Base-by-base conservation (phyloP, 2,113 vertebrate species). In the Henicopernis longicauda region DNA sequence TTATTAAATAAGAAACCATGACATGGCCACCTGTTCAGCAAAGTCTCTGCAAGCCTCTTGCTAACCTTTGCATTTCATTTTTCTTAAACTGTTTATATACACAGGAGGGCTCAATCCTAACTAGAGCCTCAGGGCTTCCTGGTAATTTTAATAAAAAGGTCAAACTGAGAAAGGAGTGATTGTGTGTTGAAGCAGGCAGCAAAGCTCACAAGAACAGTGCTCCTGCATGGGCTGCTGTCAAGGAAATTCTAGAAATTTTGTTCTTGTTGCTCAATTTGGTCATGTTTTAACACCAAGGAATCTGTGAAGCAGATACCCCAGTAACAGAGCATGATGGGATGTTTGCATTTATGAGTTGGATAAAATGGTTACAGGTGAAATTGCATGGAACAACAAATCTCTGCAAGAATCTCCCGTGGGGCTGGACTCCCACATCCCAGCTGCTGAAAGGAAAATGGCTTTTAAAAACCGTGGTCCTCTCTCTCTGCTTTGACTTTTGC, bases 41-140 rank as follows among this genome's bases (percentile, higher is more conserved):
- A 76, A 72, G 69, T 21, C 73, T 72, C 73, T 52, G 55, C 55
- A 84, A 83, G 26, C 19, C 17, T 86, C 88, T 90, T 74, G 18
- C 47, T 95, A 76, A 95, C 76, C 63, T 95, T 93, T 89, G 83
- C 27, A 40, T 95, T 74, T 86, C 34, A 61, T 95, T 92, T 93
- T 86, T 74, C 79, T 78, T 86, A 18, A 67, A 65, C 10, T 65
- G 69, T 84, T 92, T 86, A 58, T 58, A 93, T 47, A 76, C 83
- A 45, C 7, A 44, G 31, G 45, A 84, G 67, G 36, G 40, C 65
- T 96, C 72, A 38, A n/a, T 87, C 52, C 31, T 36, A 91, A 7
- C 38, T 14, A 29, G 16, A 86, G 32, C 66, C 71, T 36, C 79
- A 52, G 86, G 77, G 86, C 57, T 95, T 90, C 61, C 84, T 69